phyloP scores from a whole-genome alignment of 2,888 invertebrate species.

The Pegoplata infirma region DNA sequence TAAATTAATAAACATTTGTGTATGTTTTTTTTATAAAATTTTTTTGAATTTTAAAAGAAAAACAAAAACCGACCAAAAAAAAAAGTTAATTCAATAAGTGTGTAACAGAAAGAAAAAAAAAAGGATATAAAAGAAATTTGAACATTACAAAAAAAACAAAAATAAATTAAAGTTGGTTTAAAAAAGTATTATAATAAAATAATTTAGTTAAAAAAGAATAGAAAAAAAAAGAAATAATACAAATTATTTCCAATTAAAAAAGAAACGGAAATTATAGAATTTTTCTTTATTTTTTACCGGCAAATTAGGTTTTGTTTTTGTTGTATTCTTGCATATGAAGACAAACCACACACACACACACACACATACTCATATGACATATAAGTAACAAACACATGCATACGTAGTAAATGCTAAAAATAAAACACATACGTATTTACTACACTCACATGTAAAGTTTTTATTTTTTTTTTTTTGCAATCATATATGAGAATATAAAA shows the following conservation, averaged over 20 bases:
- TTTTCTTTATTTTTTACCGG: background rate
- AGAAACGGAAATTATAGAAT: background rate
- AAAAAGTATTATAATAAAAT: background rate
- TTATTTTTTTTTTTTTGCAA: no score
- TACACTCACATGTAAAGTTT: background rate
- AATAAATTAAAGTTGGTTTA: background rate
- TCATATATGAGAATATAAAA: no score
- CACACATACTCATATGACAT: background rate
- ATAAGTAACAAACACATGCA: background rate
- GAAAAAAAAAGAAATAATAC: background rate
- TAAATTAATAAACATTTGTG: conserved; percentile 1
- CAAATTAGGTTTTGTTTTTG: background rate
- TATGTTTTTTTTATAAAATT: no score
- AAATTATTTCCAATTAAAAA: background rate
- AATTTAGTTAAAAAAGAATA: background rate
- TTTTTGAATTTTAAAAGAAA: no score
- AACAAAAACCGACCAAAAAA: background rate
- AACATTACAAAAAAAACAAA: background rate
- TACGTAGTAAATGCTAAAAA: conserved; percentile 10
- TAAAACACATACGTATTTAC: background rate
- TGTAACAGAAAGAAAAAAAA: no score
- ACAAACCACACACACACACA: background rate
- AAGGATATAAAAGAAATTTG: background rate
- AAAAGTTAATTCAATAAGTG: background rate
- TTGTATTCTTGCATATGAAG: background rate